Conservation (phyloP, 2,113 vertebrate species). For the Pseudolaguvia tuberculata region DNA sequence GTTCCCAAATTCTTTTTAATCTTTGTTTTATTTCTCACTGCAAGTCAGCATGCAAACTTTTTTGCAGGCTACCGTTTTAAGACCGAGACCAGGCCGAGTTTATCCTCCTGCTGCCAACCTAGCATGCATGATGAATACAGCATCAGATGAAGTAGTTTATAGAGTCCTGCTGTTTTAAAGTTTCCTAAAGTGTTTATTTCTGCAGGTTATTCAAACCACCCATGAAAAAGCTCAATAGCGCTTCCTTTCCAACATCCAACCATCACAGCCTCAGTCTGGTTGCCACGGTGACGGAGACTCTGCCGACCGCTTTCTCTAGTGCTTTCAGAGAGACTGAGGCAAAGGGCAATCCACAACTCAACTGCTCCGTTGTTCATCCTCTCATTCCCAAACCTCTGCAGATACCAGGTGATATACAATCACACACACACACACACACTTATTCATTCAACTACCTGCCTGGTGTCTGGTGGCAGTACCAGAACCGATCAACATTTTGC, state of each 20-base stretch:
- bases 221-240: conserved; percentile 50
- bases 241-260: conserved; percentile 50
- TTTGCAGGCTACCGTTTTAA: too few species aligned
- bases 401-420: conserved; percentile 71
- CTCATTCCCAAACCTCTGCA: conserved; percentile 66
- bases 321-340: conserved; percentile 57
- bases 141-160: too few species aligned
- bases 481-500: too few species aligned
- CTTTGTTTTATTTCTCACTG: too few species aligned
- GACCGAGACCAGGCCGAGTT: too few species aligned
- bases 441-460: background rate
- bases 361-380: conserved; percentile 69
- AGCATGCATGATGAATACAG: too few species aligned
- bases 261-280: conserved; percentile 53
- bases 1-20: too few species aligned
- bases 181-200: conserved; percentile 18
- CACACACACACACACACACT: background rate
- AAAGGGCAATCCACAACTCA: conserved; percentile 55
- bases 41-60: too few species aligned
- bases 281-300: conserved; percentile 62
- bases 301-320: conserved; percentile 55
- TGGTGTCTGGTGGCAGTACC: too few species aligned
- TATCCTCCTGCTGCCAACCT: too few species aligned
- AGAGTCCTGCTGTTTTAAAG: too few species aligned
- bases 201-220: conserved; percentile 78